Conservation (phyloP, 2,888 invertebrate species). For the Deilephila porcellus region DNA sequence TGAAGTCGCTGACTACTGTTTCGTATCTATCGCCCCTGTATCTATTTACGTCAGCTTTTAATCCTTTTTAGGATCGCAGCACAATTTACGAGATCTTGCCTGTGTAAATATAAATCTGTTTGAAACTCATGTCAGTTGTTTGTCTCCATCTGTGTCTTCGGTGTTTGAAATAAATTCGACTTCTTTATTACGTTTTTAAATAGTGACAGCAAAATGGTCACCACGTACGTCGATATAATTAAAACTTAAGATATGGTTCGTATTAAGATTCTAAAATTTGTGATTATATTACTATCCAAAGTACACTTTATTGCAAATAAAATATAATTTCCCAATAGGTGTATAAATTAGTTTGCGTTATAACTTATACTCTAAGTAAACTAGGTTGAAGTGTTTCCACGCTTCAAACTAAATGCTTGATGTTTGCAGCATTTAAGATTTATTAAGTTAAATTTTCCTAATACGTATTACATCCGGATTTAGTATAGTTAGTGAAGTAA, state of each 20-base stretch:
- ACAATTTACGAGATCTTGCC: slow-evolving; percentile 16
- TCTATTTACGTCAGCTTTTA: slow-evolving; percentile 27
- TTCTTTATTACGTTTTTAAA: too few species aligned
- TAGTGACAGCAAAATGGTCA: too few species aligned
- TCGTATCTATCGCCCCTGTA: slow-evolving; percentile 28
- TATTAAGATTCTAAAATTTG: too few species aligned
- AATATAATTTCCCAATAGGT: background rate
- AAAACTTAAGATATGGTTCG: too few species aligned
- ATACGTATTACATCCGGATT: too few species aligned
- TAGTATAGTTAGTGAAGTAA: too few species aligned
- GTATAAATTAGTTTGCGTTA: background rate
- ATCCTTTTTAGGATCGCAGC: slow-evolving; percentile 19
- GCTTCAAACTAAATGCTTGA: too few species aligned
- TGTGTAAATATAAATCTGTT: slow-evolving; percentile 3
- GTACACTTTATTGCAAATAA: background rate
- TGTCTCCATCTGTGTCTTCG: background rate
- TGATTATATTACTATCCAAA: too few species aligned
- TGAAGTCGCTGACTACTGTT: slow-evolving; percentile 29
- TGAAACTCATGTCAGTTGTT: background rate
- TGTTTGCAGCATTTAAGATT: too few species aligned
- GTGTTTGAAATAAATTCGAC: background rate
- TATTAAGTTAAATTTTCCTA: too few species aligned
- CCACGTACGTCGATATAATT: too few species aligned
- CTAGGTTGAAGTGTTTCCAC: too few species aligned
- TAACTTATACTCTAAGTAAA: background rate